These are phyloP conservation scores for Phortica okadai DNA, from an alignment of 2,888 invertebrate genomes.

Conservation along the genomic window DNA sequence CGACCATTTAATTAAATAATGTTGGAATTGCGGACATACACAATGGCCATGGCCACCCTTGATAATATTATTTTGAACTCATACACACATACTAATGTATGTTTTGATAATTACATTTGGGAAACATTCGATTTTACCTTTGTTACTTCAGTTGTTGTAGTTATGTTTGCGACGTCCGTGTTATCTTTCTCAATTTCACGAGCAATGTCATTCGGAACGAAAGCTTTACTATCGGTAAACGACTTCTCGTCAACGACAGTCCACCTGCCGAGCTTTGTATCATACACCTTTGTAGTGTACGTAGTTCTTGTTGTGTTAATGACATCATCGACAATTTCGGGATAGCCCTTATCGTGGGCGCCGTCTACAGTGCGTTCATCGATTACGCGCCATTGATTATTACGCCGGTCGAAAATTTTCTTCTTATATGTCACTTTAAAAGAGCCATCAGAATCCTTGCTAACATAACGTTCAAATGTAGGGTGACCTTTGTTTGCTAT, in stretches of 20 bases:
- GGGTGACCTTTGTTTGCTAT: slow-evolving; percentile 66
- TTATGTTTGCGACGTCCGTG: slow-evolving; percentile 77
- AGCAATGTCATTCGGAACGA: slow-evolving; percentile 76
- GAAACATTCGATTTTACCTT: slow-evolving; percentile 70
- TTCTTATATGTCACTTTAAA: slow-evolving; percentile 76
- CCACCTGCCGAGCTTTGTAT: slow-evolving; percentile 76
- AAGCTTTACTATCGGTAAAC: slow-evolving; percentile 75
- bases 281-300: slow-evolving; percentile 76
- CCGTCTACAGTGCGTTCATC: slow-evolving; percentile 79
- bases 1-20: too few species aligned
- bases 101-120: not conserved
- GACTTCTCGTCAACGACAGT: slow-evolving; percentile 76
- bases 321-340: slow-evolving; percentile 77
- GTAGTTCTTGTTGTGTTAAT: slow-evolving; percentile 76
- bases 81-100: not conserved
- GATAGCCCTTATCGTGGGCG: slow-evolving; percentile 71
- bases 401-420: slow-evolving; percentile 75
- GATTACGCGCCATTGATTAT: slow-evolving; percentile 76
- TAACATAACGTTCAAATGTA: slow-evolving; percentile 75
- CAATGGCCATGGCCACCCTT: too few species aligned
- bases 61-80: too few species aligned
- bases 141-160: slow-evolving; percentile 77
- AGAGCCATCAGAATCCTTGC: slow-evolving; percentile 74
- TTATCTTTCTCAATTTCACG: slow-evolving; percentile 77
- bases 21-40: too few species aligned